Base-by-base conservation (phyloP, 2,113 vertebrate species). In the Lagopus muta region DNA sequence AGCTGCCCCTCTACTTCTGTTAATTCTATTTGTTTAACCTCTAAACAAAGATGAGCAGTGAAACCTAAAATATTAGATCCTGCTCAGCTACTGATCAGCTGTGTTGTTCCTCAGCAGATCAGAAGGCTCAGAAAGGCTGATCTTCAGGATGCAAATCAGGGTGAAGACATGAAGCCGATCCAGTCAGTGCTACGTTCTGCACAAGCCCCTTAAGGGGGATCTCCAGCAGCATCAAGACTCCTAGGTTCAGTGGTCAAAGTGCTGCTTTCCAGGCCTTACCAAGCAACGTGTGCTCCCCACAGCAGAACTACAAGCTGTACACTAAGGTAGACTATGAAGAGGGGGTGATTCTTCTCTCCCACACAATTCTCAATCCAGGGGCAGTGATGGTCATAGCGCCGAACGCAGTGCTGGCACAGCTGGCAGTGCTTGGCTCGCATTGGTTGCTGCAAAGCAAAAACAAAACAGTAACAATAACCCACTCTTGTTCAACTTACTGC, bases 341-440 rank as follows among this genome's bases (percentile, higher is more conserved):
- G 98, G 10, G 98, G 98, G 89, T 99, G 99, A 95, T 99, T 99
- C 88, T 97, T 98, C 90, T 99, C 99, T 2, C 99, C 99, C 2
- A 99, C 98, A 0, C 99, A 99, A 98, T 99, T 99, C 97, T 99
- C 98, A 8, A 99, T 98, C 99, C 99, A 99, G 69, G 99, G 99
- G 74, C 99, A 99, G 97, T 99, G 99, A 76, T 99, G 99, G 96
- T 99, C 99, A 0, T 98, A 99, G 21, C 99, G 98, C 13, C 98
- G 98, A 9, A 99, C 98, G 0, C 99, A 99, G 95, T 97, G 99
- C 45, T 97, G 98, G 95, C 99, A 99, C 2, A 98, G 97, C 74
- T 97, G 98, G 95, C 99, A 99, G 95, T 99, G 99, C 87, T 97
- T 98, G 38, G 99, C 98, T 75, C 99, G 97, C 98, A 99, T 98